These are phyloP conservation scores for Hyperoplus immaculatus DNA, from an alignment of 2,797 vertebrate genomes.

Conservation along the genomic window DNA sequence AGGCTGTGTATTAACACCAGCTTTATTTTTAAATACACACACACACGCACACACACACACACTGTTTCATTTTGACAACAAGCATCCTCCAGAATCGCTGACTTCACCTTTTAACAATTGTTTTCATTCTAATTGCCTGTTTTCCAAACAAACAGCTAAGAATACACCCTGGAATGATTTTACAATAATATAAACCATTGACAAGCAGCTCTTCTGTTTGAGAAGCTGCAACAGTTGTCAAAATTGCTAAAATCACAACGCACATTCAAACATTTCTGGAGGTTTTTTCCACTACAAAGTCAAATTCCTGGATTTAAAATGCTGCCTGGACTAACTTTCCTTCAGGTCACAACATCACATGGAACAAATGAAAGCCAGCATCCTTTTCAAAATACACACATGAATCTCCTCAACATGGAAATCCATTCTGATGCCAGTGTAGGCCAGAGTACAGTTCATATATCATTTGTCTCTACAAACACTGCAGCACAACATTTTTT, in stretches of 20 bases:
- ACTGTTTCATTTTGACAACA: no score
- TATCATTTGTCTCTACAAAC: constrained; percentile 26
- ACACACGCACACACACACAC: no score
- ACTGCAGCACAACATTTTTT: constrained; percentile 21
- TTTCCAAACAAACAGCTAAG: not conserved
- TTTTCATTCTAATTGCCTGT: not conserved
- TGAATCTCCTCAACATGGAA: not conserved
- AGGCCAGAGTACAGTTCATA: constrained; percentile 19
- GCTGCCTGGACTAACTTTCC: not conserved
- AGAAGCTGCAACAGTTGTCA: not conserved
- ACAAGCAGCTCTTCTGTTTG: not conserved
- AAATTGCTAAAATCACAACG: not conserved
- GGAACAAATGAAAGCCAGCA: not conserved
- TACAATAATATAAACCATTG: not conserved
- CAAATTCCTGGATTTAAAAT: not conserved
- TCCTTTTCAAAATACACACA: not conserved
- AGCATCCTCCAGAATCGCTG: no score
- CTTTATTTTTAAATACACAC: no score
- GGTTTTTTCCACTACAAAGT: not conserved
- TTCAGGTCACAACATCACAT: not conserved
- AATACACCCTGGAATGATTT: not conserved
- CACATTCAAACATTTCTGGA: no score
- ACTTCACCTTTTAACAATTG: no score
- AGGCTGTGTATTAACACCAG: no score
- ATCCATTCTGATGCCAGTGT: constrained; percentile 16